These are phyloP conservation scores for Phocoena sinus DNA, from an alignment of 2,113 vertebrate species.

Conservation along the genomic window DNA sequence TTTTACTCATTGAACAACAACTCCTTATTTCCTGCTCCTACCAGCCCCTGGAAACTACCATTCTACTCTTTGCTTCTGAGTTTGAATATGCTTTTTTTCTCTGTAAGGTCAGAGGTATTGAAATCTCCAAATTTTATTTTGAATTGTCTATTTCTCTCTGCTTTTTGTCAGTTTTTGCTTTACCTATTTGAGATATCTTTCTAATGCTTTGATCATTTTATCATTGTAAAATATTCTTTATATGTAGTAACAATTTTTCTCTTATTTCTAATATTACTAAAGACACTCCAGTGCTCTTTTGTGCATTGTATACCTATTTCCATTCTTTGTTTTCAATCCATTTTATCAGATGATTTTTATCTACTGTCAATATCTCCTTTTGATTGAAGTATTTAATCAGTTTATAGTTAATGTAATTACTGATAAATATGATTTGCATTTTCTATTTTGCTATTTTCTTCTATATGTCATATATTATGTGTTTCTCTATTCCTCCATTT, in stretches of 20 bases:
- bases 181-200: neutral
- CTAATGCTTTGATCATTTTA: neutral
- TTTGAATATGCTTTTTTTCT: neutral
- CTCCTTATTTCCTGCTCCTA: neutral
- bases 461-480: neutral
- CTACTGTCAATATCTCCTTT: neutral
- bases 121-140: neutral
- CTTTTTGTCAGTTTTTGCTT: neutral
- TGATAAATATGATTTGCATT: neutral
- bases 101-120: neutral
- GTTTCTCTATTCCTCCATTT: neutral
- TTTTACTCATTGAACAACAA: neutral
- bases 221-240: neutral
- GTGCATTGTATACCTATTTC: neutral
- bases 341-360: neutral
- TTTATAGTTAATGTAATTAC: neutral
- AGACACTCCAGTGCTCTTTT: neutral
- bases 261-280: neutral
- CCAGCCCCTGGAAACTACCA: neutral
- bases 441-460: neutral
- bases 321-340: neutral
- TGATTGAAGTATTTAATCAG: neutral
- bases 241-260: neutral
- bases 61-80: neutral
- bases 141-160: neutral